Evolutionary conservation across 1,140 invertebrate genomes (phyloP).

Genomic region (Brachionus manjavacas): DNA sequence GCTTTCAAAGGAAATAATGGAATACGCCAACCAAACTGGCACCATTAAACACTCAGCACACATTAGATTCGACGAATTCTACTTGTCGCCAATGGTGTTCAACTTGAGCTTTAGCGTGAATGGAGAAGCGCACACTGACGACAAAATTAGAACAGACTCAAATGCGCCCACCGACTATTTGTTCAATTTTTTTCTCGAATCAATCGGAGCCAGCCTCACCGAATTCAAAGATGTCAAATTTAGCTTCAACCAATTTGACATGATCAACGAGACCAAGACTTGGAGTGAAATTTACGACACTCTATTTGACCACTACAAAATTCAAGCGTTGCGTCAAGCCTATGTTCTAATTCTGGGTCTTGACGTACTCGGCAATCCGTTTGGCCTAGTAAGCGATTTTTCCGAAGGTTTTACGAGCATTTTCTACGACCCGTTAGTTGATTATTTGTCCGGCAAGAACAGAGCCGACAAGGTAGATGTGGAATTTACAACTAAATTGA

Average conservation of each 20-base stretch:
- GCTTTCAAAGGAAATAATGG: slow-evolving; percentile 31
- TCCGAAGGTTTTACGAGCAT: slow-evolving; percentile 47
- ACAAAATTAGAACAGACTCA: slow-evolving; percentile 47
- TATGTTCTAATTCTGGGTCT: slow-evolving; percentile 59
- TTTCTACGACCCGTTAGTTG: slow-evolving; percentile 22
- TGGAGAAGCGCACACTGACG: slow-evolving; percentile 57
- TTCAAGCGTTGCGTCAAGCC: slow-evolving; percentile 56
- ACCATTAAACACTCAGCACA: slow-evolving; percentile 25
- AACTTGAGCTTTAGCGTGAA: slow-evolving; percentile 66
- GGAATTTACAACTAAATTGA: background rate
- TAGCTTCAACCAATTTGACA: slow-evolving; percentile 55
- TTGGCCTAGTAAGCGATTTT: slow-evolving; percentile 57
- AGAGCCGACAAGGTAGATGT: background rate
- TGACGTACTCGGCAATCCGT: slow-evolving; percentile 60
- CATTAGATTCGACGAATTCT: slow-evolving; percentile 28
- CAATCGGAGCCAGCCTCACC: slow-evolving; percentile 63
- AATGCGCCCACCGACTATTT: slow-evolving; percentile 53
- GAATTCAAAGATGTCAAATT: slow-evolving; percentile 65
- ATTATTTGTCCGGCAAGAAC: background rate
- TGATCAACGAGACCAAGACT: slow-evolving; percentile 39
- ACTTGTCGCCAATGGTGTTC: slow-evolving; percentile 43
- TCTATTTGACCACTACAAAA: slow-evolving; percentile 43
- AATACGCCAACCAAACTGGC: slow-evolving; percentile 13
- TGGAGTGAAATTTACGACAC: slow-evolving; percentile 45
- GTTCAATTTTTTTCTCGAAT: slow-evolving; percentile 63